Percentiles rank a stretch among this genome's conserved stretches.
Evolutionary conservation across 2,113 vertebrate species (phyloP).

Genomic region (Sterrhoptilus dennistouni): DNA sequence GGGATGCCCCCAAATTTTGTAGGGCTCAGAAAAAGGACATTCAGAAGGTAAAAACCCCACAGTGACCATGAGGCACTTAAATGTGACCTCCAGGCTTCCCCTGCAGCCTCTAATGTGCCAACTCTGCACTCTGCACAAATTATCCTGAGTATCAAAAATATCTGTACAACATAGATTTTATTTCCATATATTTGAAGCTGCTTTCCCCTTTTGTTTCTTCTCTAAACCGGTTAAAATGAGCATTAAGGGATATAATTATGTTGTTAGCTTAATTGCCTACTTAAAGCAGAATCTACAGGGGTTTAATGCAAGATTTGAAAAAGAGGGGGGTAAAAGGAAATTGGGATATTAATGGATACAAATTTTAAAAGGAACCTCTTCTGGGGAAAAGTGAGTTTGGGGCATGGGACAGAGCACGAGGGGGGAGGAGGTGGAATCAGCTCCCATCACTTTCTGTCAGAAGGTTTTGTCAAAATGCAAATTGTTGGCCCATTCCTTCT

Average conservation of each 20-base stretch:
- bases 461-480: background rate
- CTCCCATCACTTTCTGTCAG: background rate
- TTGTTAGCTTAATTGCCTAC: constrained; percentile 83
- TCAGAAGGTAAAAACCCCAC: background rate
- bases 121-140: background rate
- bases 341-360: constrained; percentile 66
- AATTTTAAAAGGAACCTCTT: constrained; percentile 46
- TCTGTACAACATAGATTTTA: constrained; percentile 34
- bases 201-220: constrained; percentile 75
- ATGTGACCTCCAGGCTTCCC: background rate
- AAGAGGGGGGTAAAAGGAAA: constrained; percentile 6
- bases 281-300: constrained; percentile 80
- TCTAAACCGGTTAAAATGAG: constrained; percentile 78
- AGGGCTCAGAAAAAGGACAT: background rate
- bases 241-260: constrained; percentile 81
- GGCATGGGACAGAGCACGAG: accelerated
- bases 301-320: constrained; percentile 76
- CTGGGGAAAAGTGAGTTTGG: constrained; percentile 44
- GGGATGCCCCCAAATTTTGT: background rate
- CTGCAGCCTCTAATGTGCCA: background rate
- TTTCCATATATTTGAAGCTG: constrained; percentile 62
- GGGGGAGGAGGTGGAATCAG: background rate
- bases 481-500: background rate
- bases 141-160: background rate
- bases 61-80: background rate